phyloP scores from a whole-genome alignment of 2,113 vertebrate genomes.

The Notechis scutatus region DNA sequence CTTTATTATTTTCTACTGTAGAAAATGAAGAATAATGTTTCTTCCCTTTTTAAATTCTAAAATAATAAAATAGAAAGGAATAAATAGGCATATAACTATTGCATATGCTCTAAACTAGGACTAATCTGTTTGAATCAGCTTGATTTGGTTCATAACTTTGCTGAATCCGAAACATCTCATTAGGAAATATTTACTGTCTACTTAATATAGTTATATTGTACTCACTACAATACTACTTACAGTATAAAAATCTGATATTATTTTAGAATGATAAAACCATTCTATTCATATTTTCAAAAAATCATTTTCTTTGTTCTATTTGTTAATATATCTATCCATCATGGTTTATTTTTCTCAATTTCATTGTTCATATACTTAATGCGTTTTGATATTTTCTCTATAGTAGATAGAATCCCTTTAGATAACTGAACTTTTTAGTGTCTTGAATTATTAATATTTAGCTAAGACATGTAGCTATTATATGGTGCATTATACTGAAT shows the following conservation, averaged over 20 bases:
- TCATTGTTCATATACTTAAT: constrained; percentile 8
- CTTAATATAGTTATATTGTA: background rate
- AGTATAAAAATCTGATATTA: background rate
- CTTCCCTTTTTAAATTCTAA: background rate
- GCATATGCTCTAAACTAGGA: background rate
- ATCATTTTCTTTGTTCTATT: constrained; percentile 3
- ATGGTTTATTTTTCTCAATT: constrained; percentile 21
- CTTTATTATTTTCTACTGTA: background rate
- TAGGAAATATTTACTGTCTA: background rate
- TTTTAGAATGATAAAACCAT: background rate
- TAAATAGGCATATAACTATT: background rate
- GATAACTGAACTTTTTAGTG: background rate
- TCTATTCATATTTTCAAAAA: background rate
- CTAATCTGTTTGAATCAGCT: background rate
- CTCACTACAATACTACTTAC: background rate
- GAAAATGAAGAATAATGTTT: background rate
- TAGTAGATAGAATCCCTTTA: constrained; percentile 3
- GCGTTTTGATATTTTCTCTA: constrained; percentile 28
- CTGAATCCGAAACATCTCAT: background rate
- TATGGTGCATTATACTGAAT: background rate
- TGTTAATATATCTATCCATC: background rate
- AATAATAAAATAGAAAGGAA: background rate
- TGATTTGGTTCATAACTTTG: background rate
- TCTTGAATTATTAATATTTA: constrained; percentile 29
- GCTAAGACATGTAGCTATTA: constrained; percentile 10